These are phyloP conservation scores for Harpalus rubripes DNA, from an alignment of 2,888 invertebrate species.

Conservation along the genomic window DNA sequence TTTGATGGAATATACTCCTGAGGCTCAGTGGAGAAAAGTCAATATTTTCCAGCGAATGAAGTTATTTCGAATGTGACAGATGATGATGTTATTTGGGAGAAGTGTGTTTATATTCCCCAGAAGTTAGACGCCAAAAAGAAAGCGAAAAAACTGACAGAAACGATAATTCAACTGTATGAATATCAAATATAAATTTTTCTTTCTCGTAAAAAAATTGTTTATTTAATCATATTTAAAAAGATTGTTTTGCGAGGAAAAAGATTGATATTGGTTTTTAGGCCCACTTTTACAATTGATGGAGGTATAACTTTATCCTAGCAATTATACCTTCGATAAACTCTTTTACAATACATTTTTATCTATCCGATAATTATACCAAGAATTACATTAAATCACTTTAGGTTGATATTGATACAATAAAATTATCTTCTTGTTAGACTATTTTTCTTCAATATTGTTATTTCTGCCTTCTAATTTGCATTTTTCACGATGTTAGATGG, in stretches of 20 bases:
- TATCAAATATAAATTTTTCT: neutral
- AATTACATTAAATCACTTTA: too few relatives aligned
- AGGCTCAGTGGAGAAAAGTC: constrained; percentile 20
- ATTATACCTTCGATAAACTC: too few relatives aligned
- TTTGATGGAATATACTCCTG: constrained; percentile 2
- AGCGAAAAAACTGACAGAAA: constrained; percentile 5
- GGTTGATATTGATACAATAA: too few relatives aligned
- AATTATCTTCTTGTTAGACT: too few relatives aligned
- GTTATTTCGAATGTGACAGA: constrained; percentile 50
- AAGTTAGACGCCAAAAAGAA: constrained; percentile 13
- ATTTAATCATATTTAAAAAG: neutral
- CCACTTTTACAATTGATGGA: too few relatives aligned
- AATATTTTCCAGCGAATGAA: constrained; percentile 52
- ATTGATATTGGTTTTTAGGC: too few relatives aligned
- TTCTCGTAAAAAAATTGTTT: neutral
- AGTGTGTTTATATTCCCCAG: constrained; percentile 37
- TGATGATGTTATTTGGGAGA: constrained; percentile 50
- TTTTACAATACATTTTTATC: too few relatives aligned
- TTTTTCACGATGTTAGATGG: too few relatives aligned
- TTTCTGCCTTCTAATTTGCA: too few relatives aligned
- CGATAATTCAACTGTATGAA: constrained; percentile 13
- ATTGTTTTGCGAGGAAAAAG: neutral
- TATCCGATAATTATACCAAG: too few relatives aligned
- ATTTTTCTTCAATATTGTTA: too few relatives aligned
- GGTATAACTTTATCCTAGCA: too few relatives aligned